Conservation (phyloP, 2,113 vertebrate genomes). For the Oncorhynchus kisutch region DNA sequence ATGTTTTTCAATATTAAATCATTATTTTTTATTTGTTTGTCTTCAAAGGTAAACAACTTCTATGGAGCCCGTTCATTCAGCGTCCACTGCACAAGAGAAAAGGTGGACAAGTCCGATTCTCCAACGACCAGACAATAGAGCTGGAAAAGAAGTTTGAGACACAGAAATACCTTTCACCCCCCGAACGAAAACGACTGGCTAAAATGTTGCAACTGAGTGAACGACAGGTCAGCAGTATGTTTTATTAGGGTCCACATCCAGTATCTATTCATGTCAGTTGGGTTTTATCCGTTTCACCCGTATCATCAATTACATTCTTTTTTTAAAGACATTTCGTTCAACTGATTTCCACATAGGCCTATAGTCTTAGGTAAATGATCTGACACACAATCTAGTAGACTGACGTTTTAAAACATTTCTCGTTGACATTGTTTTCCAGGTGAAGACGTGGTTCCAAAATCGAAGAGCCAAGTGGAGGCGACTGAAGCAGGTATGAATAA, state of each 20-base stretch:
- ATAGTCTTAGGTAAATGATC: too few species aligned
- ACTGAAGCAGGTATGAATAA: constrained; percentile 86
- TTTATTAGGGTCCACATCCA: too few species aligned
- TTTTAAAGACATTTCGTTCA: background rate
- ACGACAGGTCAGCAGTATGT: constrained; percentile 81
- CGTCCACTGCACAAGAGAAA: constrained; percentile 94
- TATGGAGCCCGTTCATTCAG: constrained; percentile 96
- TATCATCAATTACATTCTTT: background rate
- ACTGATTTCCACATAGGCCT: too few species aligned
- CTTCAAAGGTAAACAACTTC: constrained; percentile 85
- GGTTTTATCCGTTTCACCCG: too few species aligned
- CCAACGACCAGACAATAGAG: constrained; percentile 97
- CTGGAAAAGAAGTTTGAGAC: constrained; percentile 98
- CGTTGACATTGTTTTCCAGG: constrained; percentile 69
- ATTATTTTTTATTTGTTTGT: constrained; percentile 2
- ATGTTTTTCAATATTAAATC: background rate
- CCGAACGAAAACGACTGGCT: constrained; percentile 92
- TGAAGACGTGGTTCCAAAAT: constrained; percentile 99
- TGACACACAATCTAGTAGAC: too few species aligned
- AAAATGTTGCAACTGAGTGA: constrained; percentile 98
- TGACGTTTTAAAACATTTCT: background rate
- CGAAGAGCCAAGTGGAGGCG: constrained; percentile 95
- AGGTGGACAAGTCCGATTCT: constrained; percentile 95
- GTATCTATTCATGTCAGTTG: too few species aligned
- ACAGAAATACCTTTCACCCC: constrained; percentile 96